Evolutionary conservation across 2,113 vertebrate species (phyloP).

Genomic region (Indri indri): DNA sequence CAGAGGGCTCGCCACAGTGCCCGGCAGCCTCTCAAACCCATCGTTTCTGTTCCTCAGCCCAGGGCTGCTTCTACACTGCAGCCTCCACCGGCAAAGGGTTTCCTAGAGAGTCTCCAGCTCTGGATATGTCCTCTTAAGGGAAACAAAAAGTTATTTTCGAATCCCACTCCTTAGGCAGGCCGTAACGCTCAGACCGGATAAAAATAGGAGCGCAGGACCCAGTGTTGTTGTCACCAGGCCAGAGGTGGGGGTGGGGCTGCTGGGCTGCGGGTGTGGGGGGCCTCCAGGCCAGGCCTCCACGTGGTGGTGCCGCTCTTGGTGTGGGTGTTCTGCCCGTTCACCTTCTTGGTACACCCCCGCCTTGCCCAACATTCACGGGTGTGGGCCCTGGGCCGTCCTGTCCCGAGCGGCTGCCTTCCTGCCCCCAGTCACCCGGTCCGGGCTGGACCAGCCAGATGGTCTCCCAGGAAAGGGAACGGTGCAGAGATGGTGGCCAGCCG

Average conservation of each 20-base stretch:
- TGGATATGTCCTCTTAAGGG: conserved; percentile 40
- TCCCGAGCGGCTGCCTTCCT: too few species aligned
- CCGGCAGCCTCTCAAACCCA: background rate
- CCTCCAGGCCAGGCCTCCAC: too few species aligned
- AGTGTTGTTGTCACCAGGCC: conserved; percentile 11
- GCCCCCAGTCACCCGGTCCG: background rate
- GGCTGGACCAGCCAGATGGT: background rate
- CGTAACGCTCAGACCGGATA: conserved; percentile 31
- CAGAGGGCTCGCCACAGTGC: background rate
- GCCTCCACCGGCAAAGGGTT: background rate
- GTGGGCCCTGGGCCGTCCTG: background rate
- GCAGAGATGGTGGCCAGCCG: background rate
- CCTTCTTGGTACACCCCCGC: too few species aligned
- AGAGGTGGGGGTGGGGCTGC: background rate
- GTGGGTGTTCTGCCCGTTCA: too few species aligned
- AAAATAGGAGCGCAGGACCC: conserved; percentile 21
- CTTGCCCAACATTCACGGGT: background rate
- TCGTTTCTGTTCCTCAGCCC: background rate
- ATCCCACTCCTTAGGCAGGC: conserved; percentile 54
- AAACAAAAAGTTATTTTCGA: conserved; percentile 71
- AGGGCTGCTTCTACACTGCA: background rate
- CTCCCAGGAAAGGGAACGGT: background rate
- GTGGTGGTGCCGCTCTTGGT: background rate
- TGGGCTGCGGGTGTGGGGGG: rapidly evolving
- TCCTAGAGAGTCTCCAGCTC: background rate